A percentile compares a stretch with the other conserved stretches of the same genome.
These are phyloP conservation scores for Acanthacorydalis orientalis DNA, from an alignment of 2,888 invertebrate species.

Conservation along the genomic window DNA sequence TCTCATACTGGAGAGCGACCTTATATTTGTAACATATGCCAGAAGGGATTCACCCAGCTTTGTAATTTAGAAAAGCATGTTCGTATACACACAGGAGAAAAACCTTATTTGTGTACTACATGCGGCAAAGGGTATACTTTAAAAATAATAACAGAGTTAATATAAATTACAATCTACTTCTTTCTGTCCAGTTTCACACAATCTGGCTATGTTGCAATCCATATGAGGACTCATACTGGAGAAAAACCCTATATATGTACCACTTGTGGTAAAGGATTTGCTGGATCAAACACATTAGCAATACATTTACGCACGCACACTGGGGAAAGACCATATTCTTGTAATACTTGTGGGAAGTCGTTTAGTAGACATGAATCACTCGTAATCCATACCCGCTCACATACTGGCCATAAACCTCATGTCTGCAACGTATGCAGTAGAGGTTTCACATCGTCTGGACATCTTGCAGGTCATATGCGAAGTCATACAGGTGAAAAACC, in stretches of 20 bases:
- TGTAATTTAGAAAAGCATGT: constrained; percentile 28
- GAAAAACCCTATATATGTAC: constrained; percentile 26
- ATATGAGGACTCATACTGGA: constrained; percentile 28
- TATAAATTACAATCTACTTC: background rate
- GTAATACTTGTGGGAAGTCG: constrained; percentile 22
- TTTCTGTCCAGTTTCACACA: constrained; percentile 23
- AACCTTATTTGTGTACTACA: constrained; percentile 24
- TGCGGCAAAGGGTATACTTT: constrained; percentile 24
- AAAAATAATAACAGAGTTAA: no score
- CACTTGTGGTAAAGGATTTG: constrained; percentile 27
- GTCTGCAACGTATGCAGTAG: constrained; percentile 23
- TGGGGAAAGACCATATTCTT: constrained; percentile 26
- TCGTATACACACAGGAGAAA: constrained; percentile 27
- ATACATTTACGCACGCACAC: constrained; percentile 21
- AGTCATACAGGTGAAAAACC: constrained; percentile 26
- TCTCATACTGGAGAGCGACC: constrained; percentile 29
- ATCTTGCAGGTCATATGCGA: constrained; percentile 24
- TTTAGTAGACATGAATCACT: constrained; percentile 26
- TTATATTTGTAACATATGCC: constrained; percentile 23
- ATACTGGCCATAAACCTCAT: constrained; percentile 26
- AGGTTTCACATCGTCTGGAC: constrained; percentile 25
- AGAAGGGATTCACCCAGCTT: constrained; percentile 25
- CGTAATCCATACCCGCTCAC: constrained; percentile 24
- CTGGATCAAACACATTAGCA: constrained; percentile 25
- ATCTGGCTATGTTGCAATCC: constrained; percentile 28